Evolutionary conservation across 2,797 vertebrate genomes (phyloP).

Genomic region (Hippoglossus hippoglossus): DNA sequence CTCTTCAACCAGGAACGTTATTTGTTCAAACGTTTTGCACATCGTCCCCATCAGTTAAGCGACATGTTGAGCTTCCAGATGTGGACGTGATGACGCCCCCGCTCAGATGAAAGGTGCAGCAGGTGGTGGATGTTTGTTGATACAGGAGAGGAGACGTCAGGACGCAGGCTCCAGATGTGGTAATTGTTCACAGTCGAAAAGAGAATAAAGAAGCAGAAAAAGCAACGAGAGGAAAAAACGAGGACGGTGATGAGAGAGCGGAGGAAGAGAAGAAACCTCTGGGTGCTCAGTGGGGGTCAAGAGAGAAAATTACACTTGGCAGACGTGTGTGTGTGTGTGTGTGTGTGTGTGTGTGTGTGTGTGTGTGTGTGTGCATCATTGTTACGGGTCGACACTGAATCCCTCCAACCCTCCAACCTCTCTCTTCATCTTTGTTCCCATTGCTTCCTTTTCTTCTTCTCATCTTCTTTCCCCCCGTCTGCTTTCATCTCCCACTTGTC

Average conservation of each 20-base stretch:
- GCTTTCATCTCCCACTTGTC: slow-evolving; percentile 21
- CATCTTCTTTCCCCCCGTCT: neutral
- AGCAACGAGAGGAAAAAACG: neutral
- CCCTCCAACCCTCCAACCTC: slow-evolving; percentile 7
- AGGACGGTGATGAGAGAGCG: slow-evolving; percentile 5
- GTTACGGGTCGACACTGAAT: neutral
- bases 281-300: slow-evolving; percentile 5
- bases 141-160: slow-evolving; percentile 31
- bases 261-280: slow-evolving; percentile 19
- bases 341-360: slow-evolving; percentile 10
- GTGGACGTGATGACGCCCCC: slow-evolving; percentile 20
- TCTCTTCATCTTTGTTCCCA: slow-evolving; percentile 1
- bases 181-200: slow-evolving; percentile 67
- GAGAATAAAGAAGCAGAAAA: neutral
- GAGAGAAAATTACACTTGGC: slow-evolving; percentile 11
- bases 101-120: slow-evolving; percentile 51
- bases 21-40: slow-evolving; percentile 6
- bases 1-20: neutral
- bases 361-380: neutral
- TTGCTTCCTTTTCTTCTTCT: slow-evolving; percentile 12
- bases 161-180: slow-evolving; percentile 68
- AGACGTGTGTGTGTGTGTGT: slow-evolving; percentile 1
- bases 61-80: slow-evolving; percentile 39
- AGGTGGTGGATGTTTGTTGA: slow-evolving; percentile 54
- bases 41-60: slow-evolving; percentile 19